A percentile compares a stretch with the other conserved stretches of the same genome.
Evolutionary conservation across 2,113 vertebrate genomes (phyloP).

Genomic region (Microcebus griseorufus): DNA sequence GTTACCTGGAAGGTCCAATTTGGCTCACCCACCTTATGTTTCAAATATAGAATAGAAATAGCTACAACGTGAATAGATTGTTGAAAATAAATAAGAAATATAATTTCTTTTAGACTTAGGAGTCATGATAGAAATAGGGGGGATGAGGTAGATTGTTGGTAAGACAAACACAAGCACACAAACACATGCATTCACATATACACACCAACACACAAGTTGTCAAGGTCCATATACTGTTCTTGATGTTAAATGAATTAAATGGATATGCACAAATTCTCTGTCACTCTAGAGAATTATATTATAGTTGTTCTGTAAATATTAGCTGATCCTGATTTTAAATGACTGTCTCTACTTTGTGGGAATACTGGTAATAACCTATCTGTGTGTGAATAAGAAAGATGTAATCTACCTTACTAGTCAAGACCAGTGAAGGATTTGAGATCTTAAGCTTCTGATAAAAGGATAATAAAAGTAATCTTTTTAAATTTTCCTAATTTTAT

Average conservation of each 20-base stretch:
- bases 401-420: neutral
- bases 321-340: neutral
- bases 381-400: neutral
- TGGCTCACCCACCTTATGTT: neutral
- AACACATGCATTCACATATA: too few species aligned
- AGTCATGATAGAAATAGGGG: neutral
- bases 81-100: neutral
- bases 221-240: neutral
- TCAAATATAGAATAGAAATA: neutral
- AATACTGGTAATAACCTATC: neutral
- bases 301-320: neutral
- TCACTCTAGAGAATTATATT: too few species aligned
- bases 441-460: neutral
- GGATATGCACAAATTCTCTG: neutral
- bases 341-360: neutral
- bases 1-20: neutral
- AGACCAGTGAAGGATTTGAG: neutral
- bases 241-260: neutral
- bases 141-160: neutral
- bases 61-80: neutral
- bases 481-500: slow-evolving; percentile 17
- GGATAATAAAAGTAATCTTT: neutral
- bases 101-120: neutral
- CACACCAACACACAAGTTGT: neutral
- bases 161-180: neutral